Evolutionary conservation across 2,797 vertebrate genomes (phyloP).

Genomic region (Danio aesculapii): DNA sequence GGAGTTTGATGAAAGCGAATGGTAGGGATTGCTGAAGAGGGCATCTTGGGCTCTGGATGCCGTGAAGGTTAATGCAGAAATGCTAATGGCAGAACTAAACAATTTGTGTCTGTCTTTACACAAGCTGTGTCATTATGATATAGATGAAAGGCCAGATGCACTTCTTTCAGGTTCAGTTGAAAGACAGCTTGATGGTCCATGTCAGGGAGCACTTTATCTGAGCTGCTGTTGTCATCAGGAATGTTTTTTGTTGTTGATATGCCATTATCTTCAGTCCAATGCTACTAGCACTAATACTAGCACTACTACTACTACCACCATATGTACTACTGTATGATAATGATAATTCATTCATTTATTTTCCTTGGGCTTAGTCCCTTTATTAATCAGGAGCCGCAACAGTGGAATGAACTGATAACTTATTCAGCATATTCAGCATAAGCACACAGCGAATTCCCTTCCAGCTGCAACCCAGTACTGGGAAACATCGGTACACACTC

Average conservation of each 20-base stretch:
- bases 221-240: conserved; percentile 5
- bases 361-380: too few relatives aligned
- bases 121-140: conserved; percentile 8
- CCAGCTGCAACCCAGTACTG: too few relatives aligned
- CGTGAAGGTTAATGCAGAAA: conserved; percentile 29
- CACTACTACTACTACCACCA: too few relatives aligned
- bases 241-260: conserved; percentile 21
- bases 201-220: neutral
- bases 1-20: neutral
- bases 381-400: too few relatives aligned
- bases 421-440: too few relatives aligned
- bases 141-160: conserved; percentile 27
- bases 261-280: conserved; percentile 3
- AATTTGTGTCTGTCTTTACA: conserved; percentile 30
- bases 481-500: too few relatives aligned
- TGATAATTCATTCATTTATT: too few relatives aligned
- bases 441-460: too few relatives aligned
- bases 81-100: conserved; percentile 41
- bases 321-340: too few relatives aligned
- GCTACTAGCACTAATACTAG: too few relatives aligned
- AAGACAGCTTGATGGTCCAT: neutral
- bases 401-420: too few relatives aligned
- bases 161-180: conserved; percentile 19
- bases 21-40: neutral
- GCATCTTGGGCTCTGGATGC: neutral